Evolutionary conservation across 2,888 invertebrate genomes (phyloP).

Genomic region (Drosophila suboccidentalis): DNA sequence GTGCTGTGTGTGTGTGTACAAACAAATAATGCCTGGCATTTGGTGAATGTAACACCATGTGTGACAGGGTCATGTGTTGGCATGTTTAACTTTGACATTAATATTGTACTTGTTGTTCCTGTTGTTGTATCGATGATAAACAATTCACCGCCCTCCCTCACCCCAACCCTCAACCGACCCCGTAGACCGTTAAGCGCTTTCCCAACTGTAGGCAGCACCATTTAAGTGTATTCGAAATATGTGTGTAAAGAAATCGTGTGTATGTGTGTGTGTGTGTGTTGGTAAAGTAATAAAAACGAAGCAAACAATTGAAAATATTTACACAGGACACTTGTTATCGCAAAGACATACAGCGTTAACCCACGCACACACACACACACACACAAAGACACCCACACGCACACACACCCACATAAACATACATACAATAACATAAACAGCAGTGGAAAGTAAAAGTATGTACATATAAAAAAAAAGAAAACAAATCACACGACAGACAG

Average conservation of each 20-base stretch:
- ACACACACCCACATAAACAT: conserved; percentile 5
- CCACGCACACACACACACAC: conserved; percentile 26
- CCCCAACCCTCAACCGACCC: neutral
- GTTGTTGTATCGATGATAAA: conserved; percentile 56
- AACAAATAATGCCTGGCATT: conserved; percentile 36
- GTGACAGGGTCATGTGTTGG: conserved; percentile 56
- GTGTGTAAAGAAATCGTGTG: conserved; percentile 8
- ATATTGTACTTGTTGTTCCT: conserved; percentile 42
- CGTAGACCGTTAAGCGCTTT: neutral
- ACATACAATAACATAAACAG: conserved; percentile 54
- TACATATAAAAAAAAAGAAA: conserved; percentile 40
- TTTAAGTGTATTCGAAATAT: conserved; percentile 24
- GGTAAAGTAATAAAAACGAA: conserved; percentile 76
- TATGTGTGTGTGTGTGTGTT: conserved; percentile 32
- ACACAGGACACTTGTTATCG: conserved; percentile 81
- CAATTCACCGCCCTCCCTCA: conserved; percentile 8
- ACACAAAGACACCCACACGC: conserved; percentile 11
- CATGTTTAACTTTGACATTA: conserved; percentile 73
- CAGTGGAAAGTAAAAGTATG: conserved; percentile 58
- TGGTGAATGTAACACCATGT: conserved; percentile 47
- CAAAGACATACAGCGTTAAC: conserved; percentile 54
- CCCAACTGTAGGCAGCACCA: conserved; percentile 14
- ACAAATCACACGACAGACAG: conserved; percentile 64
- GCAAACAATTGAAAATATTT: conserved; percentile 81
- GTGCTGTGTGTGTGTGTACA: conserved; percentile 27